phyloP scores from a whole-genome alignment of 2,113 vertebrate genomes.

The Lampris megalopsis region DNA sequence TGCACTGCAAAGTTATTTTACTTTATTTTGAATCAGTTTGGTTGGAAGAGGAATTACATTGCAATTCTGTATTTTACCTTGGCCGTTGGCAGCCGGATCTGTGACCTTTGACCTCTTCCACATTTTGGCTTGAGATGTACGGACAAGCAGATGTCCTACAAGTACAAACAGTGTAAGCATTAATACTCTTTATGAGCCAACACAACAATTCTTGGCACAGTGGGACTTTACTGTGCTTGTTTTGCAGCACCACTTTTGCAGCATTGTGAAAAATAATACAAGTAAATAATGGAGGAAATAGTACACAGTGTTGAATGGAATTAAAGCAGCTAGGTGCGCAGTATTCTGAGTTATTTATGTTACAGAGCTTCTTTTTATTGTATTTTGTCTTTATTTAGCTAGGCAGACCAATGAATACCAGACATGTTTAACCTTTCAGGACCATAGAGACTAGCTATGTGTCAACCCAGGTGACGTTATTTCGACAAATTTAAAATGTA shows the following conservation, averaged over 20 bases:
- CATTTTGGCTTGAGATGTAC: conserved; percentile 53
- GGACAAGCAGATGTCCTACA: conserved; percentile 39
- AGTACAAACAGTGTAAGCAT: conserved; percentile 23
- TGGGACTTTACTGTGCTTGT: neutral
- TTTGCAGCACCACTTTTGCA: neutral
- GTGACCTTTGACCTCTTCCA: conserved; percentile 62
- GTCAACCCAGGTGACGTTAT: too few relatives aligned
- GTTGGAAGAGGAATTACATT: neutral
- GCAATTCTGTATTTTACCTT: conserved; percentile 49
- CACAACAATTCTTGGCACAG: neutral
- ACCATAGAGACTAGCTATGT: too few relatives aligned
- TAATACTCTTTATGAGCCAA: neutral
- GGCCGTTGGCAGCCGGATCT: conserved; percentile 32
- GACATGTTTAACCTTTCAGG: too few relatives aligned
- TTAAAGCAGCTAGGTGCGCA: neutral
- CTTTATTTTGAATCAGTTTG: neutral
- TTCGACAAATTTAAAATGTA: too few relatives aligned
- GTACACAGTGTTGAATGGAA: too few relatives aligned
- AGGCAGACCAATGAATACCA: too few relatives aligned
- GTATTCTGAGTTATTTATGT: too few relatives aligned
- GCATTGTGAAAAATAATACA: neutral
- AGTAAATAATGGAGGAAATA: too few relatives aligned
- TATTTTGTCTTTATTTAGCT: too few relatives aligned
- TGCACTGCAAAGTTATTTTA: too few relatives aligned
- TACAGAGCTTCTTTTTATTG: too few relatives aligned